phyloP scores from a whole-genome alignment of 2,113 vertebrate genomes.

The Bombycilla garrulus region DNA sequence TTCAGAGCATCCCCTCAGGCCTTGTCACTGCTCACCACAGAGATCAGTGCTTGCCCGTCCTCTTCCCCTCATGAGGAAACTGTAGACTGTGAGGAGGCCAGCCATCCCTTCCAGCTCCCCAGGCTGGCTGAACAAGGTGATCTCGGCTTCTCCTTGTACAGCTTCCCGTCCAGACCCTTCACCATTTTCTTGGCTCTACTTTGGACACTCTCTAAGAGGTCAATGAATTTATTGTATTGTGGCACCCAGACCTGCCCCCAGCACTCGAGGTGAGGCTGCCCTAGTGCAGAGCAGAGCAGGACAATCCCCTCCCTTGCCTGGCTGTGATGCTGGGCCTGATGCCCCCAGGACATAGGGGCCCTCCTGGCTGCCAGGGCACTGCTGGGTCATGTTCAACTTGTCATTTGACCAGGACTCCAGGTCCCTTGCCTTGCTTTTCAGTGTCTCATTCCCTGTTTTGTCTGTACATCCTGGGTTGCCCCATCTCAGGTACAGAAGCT shows the following conservation, averaged over 20 bases:
- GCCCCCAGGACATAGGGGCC: rapidly evolving
- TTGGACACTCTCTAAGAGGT: too few species aligned
- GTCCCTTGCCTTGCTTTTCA: neutral
- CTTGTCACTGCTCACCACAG: neutral
- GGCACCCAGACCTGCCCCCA: neutral
- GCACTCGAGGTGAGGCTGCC: rapidly evolving
- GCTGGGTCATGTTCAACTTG: rapidly evolving
- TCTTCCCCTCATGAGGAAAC: neutral
- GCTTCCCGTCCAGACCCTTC: neutral
- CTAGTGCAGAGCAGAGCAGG: neutral
- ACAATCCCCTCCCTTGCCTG: rapidly evolving
- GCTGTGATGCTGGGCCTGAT: neutral
- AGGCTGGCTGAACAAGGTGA: neutral
- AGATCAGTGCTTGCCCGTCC: neutral
- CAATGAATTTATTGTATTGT: rapidly evolving
- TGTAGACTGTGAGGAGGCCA: neutral
- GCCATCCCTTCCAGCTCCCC: neutral
- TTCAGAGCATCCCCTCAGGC: neutral
- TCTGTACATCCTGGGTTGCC: neutral
- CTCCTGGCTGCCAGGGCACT: neutral
- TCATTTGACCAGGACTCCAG: rapidly evolving
- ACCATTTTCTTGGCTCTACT: too few species aligned
- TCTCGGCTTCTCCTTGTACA: neutral
- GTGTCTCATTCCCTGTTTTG: neutral
- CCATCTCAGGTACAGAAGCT: neutral